Evolutionary conservation across 1,140 invertebrate species (phyloP).

Genomic region (Cataglyphis hispanica): DNA sequence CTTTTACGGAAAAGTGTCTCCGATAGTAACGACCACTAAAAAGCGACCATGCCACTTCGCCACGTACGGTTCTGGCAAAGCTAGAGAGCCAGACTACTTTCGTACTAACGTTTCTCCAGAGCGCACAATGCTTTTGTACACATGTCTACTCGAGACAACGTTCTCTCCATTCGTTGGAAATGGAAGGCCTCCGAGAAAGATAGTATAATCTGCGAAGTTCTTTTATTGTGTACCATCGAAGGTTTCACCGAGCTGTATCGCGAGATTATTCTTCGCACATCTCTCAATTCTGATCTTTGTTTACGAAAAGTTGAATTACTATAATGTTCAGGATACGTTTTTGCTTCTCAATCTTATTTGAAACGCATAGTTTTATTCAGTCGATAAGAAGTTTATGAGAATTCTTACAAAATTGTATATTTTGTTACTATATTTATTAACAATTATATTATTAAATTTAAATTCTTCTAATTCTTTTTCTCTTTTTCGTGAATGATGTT

Average conservation of each 20-base stretch:
- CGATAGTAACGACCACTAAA: constrained; percentile 67
- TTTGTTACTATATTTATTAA: not conserved
- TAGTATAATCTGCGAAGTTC: constrained; percentile 17
- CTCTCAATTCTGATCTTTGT: constrained; percentile 20
- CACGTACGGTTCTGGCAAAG: constrained; percentile 53
- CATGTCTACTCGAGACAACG: constrained; percentile 63
- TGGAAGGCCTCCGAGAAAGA: constrained; percentile 51
- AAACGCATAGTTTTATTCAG: not conserved
- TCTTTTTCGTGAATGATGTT: not conserved
- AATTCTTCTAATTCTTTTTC: not conserved
- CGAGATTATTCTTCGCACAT: not conserved
- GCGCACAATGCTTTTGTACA: constrained; percentile 53
- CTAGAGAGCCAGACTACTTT: constrained; percentile 19
- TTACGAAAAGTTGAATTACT: constrained; percentile 40
- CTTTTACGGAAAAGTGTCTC: constrained; percentile 64
- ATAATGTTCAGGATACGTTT: not conserved
- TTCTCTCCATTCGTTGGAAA: constrained; percentile 41
- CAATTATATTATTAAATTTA: not conserved
- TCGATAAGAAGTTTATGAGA: not conserved
- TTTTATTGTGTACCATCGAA: constrained; percentile 7
- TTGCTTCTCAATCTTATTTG: not conserved
- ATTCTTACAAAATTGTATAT: not conserved
- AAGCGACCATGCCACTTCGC: constrained; percentile 60
- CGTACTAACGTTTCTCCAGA: constrained; percentile 51
- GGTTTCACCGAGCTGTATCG: not conserved